Base-by-base conservation (phyloP, 2,797 vertebrate species). In the Falco cherrug region DNA sequence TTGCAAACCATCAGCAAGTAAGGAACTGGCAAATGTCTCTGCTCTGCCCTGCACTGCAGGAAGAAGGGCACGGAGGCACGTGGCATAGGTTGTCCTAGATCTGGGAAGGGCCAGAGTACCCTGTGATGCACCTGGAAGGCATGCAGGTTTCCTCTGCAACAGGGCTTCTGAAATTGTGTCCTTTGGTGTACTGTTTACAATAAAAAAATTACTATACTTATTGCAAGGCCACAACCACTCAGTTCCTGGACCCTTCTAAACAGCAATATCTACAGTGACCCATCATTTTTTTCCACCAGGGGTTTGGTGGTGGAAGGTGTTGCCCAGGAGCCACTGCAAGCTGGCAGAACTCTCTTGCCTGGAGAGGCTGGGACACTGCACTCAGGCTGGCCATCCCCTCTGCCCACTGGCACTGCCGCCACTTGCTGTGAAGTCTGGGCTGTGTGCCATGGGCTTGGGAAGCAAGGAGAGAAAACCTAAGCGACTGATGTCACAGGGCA, bases 41-140 rank as follows among this genome's bases (percentile, higher is more conserved):
- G 28, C 45, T 91, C 35, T 68, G 51, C 24, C 28, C n/a, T 85
- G 50, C 11, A 13, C n/a, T 33, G 48, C 43, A 24, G n/a, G 21
- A 88, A 63, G 41, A 82, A 77, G 17, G 16, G 10, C 29, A 33
- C 0, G 4, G 48, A 59, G 29, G 10, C 29, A 33, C 0, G 0
- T 21, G 47, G 25, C 2, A 6, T 37, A 31, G 9, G 18, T 9
- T 63, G 17, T 29, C 7, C 22, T 29, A 47, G n/a, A 17, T 3
- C 50, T 78, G n/a, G 21, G 37, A 69, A 78, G 29, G 50, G 16
- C 10, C 22, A 77, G 26, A 64, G 13, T 51, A 65, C 13, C 28
- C 39, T 0, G 1, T 7, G 21, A 61, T 0, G 4, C 3, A 1
- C 24, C 31, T 53, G 61, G 76, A 78, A 84, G 20, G 28, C 45